Percentiles rank a stretch among this genome's conserved stretches.
phyloP scores from a whole-genome alignment of 2,113 vertebrate species.

The Pipa parva region DNA sequence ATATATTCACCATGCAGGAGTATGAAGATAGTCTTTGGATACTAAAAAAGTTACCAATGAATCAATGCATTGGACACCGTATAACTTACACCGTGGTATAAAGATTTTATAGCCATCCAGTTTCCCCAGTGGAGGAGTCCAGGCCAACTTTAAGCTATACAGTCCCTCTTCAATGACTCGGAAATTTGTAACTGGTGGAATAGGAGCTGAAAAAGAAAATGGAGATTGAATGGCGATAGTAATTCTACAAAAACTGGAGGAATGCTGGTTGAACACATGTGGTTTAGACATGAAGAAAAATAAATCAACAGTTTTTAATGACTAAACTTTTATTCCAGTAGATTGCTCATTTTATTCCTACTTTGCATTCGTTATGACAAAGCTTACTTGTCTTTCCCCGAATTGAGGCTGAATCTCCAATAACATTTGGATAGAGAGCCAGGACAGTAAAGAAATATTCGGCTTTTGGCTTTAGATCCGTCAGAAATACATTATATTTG shows the following conservation, averaged over 20 bases:
- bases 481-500: constrained; percentile 60
- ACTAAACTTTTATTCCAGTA: no score
- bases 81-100: constrained; percentile 73
- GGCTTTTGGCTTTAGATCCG: constrained; percentile 66
- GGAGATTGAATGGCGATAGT: neutral
- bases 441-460: constrained; percentile 68
- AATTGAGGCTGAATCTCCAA: constrained; percentile 61
- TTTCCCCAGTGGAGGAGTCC: constrained; percentile 71
- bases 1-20: no score
- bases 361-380: no score
- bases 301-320: no score
- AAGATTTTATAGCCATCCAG: constrained; percentile 76
- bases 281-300: no score
- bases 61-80: no score
- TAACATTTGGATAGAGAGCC: constrained; percentile 62
- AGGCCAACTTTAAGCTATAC: constrained; percentile 75
- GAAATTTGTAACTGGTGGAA: constrained; percentile 79
- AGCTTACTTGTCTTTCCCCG: constrained; percentile 70
- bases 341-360: no score
- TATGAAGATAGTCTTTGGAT: no score
- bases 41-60: no score
- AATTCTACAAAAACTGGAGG: no score
- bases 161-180: constrained; percentile 78
- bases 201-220: constrained; percentile 56
- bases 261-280: no score